Percentiles rank a stretch among this genome's conserved stretches.
Conservation (phyloP, 2,113 vertebrate genomes). For the Aptenodytes forsteri region DNA sequence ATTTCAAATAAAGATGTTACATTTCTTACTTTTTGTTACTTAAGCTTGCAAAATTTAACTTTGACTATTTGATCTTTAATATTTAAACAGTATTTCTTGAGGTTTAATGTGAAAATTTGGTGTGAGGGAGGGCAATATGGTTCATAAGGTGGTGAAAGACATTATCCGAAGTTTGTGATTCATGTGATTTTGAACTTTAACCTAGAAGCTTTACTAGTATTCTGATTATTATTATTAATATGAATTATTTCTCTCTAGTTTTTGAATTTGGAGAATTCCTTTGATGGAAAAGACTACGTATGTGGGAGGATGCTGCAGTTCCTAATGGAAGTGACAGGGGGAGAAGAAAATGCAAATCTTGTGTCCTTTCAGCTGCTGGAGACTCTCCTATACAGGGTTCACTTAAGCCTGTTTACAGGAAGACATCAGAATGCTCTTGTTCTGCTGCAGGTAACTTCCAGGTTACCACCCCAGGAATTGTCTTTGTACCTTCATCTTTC, state of each 20-base stretch:
- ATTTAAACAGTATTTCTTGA: background rate
- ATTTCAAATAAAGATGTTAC: background rate
- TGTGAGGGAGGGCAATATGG: background rate
- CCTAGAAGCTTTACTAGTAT: background rate
- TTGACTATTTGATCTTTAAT: background rate
- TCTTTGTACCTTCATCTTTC: background rate
- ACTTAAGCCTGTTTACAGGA: constrained; percentile 89
- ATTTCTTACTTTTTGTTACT: background rate
- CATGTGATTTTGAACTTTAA: background rate
- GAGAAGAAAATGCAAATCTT: constrained; percentile 62
- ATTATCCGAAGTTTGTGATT: background rate
- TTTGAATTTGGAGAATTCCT: constrained; percentile 87
- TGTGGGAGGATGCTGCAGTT: constrained; percentile 87
- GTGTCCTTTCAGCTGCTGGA: constrained; percentile 92
- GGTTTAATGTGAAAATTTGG: background rate
- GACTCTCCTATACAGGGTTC: constrained; percentile 87
- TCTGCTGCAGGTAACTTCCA: constrained; percentile 84
- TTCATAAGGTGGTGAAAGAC: background rate
- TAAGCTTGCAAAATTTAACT: background rate
- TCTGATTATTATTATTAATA: background rate
- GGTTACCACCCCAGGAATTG: background rate
- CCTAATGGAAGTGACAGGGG: constrained; percentile 68
- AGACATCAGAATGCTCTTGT: constrained; percentile 83
- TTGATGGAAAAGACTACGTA: constrained; percentile 93
- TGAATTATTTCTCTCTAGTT: constrained; percentile 78